phyloP scores from a whole-genome alignment of 2,113 vertebrate species.

The Amphiprion ocellaris region DNA sequence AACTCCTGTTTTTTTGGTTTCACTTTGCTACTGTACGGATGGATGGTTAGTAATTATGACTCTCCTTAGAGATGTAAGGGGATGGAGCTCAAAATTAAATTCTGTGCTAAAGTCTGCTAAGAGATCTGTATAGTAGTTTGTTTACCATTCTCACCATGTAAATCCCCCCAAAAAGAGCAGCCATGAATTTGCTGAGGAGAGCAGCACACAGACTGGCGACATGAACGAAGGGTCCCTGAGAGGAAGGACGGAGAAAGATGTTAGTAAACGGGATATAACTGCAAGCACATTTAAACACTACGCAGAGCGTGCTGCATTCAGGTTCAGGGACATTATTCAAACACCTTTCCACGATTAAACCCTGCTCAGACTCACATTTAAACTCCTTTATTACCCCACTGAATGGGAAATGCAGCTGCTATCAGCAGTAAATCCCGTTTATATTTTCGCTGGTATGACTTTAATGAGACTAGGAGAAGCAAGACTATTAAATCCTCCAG shows the following conservation, averaged over 20 bases:
- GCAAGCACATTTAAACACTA: constrained; percentile 31
- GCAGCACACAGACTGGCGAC: constrained; percentile 95
- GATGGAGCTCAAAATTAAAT: not conserved
- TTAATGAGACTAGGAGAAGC: constrained; percentile 37
- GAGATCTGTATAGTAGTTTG: not conserved
- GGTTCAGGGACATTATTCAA: constrained; percentile 26
- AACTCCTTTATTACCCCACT: constrained; percentile 31
- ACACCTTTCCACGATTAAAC: constrained; percentile 27
- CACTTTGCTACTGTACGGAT: not conserved
- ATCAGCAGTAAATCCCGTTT: constrained; percentile 37
- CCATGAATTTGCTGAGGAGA: constrained; percentile 95
- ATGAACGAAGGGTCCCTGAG: constrained; percentile 89
- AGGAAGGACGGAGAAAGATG: constrained; percentile 35
- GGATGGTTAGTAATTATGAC: not conserved
- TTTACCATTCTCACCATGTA: constrained; percentile 87
- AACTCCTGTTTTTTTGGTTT: not conserved
- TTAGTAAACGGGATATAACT: constrained; percentile 19
- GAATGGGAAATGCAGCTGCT: constrained; percentile 16
- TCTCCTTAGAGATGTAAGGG: not conserved
- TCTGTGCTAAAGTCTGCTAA: not conserved
- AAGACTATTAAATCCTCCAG: constrained; percentile 6
- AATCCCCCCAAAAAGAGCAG: constrained; percentile 94
- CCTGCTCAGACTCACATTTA: constrained; percentile 29
- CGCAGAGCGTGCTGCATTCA: constrained; percentile 17
- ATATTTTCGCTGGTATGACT: constrained; percentile 31